Evolutionary conservation across 2,797 vertebrate genomes (phyloP), one percentile per base, ranked within the genome.

Genomic region (Eulemur coronatus): DNA sequence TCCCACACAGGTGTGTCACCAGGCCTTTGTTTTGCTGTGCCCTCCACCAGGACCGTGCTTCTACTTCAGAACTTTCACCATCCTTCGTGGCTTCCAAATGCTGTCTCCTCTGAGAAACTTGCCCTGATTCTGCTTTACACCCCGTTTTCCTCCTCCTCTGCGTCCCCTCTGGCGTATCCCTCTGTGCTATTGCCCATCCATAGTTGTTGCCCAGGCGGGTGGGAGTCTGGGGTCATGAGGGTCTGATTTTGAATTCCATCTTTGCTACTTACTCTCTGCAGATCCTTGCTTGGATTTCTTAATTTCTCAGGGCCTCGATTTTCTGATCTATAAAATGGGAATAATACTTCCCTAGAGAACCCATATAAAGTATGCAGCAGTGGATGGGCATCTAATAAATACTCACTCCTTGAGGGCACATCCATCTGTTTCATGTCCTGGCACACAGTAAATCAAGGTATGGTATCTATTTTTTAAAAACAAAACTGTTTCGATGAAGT

Each of bases 121-220:
- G 26, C 67, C 20, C 48, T 6, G 35, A 11, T 67, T 52, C 18
- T 48, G 43, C 43, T 43, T 9, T 17, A 5, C 3, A 3, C 28
- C 24, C 65, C 11, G 0, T 30, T 4, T 26, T 28, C 10, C 18
- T 50, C 55, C 5, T 24, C 20, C 67, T 41, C n/a, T 5, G 0
- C 0, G 0, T 17, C 22, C 30, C 48, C 26, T 92, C 2, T 7
- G 41, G 18, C 48, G 14, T 14, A 11, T n/a, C 33, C 35, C 30
- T 48, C 59, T 9, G 41, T 9, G 41, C 41, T 18, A 3, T 18
- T 61, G 18, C 67, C 50, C 10, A 4, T 18, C 52, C 11, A 5
- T 3, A 0, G 13, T 26, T 7, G 26, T 75, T 46, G 65, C 63
- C 78, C 26, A n/a, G 87, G n/a, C 43, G 63, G 20, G 15, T 30